Percentiles rank a stretch among this genome's conserved stretches.
These are phyloP conservation scores for Erebia epiphron DNA, from an alignment of 2,888 invertebrate genomes.

Conservation along the genomic window DNA sequence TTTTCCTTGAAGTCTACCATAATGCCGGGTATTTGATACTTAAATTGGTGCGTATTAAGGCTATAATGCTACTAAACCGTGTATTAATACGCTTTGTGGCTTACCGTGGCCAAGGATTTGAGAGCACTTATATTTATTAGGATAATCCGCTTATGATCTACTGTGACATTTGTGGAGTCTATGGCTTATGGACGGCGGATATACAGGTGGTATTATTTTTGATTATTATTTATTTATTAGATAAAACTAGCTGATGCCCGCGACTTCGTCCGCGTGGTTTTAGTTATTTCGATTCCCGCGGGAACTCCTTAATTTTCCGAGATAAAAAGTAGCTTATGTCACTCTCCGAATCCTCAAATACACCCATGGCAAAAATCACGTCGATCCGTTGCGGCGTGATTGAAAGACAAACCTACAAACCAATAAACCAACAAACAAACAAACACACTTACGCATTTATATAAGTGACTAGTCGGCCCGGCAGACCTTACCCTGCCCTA, in stretches of 20 bases:
- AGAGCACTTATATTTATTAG: constrained; percentile 71
- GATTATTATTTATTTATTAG: constrained; percentile 12
- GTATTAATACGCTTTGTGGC: constrained; percentile 19
- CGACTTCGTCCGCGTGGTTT: not conserved
- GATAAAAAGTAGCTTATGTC: no score
- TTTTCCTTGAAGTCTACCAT: not conserved
- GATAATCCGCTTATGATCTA: constrained; percentile 67
- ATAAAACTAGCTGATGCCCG: no score
- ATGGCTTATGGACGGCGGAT: constrained; percentile 44
- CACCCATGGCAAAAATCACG: no score
- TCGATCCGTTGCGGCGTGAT: no score
- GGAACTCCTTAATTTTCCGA: no score
- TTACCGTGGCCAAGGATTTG: constrained; percentile 40
- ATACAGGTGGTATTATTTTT: constrained; percentile 48
- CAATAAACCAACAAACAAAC: no score
- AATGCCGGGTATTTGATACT: not conserved
- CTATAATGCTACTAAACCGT: constrained; percentile 29
- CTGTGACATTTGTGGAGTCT: constrained; percentile 45
- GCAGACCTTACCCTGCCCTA: no score
- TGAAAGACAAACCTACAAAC: no score
- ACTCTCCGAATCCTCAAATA: no score
- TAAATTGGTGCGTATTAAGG: constrained; percentile 15
- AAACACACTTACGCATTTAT: no score
- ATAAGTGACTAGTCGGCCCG: no score
- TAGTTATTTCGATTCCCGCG: not conserved